Evolutionary conservation across 2,113 vertebrate species (phyloP), one percentile per base, ranked within the genome.

Genomic region (Emydura subglobosa): DNA sequence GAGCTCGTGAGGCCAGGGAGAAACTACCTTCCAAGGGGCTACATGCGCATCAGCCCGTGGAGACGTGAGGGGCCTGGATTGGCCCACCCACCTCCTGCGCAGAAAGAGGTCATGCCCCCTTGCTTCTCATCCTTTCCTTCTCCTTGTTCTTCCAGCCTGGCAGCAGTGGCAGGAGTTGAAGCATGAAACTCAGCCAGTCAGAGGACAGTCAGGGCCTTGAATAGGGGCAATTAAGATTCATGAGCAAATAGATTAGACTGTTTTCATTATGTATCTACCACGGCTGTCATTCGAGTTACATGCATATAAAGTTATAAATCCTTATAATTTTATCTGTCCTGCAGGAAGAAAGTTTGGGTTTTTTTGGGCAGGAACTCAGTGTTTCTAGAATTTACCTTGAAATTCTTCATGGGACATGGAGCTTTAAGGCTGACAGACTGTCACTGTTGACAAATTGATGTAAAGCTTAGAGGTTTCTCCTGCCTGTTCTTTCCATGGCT

Each of bases 161-260:
- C 31, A 65, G 59, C 29, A 65, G 13, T 34, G 31, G 29, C 29
- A 65, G 59, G 59, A 65, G 2, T 6, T 65, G 59, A 13, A 65
- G 59, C 59, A 65, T 29, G 14, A 65, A 31, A 65, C 13, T 65
- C 59, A 65, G 29, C 14, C 6, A 34, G 59, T 65, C 29, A 65
- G 59, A 34, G 59, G 31, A 14, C 31, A 14, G 59, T 34, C 31
- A 34, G 6, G 31, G 59, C 6, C 31, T 65, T 0, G 0, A n/a
- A 22, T 49, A 50, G 53, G 89, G 76, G 44, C 79, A 81, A 57
- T 31, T 72, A 93, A 74, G 93, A 81, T 85, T 55, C 24, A 19
- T 14, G 25, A 89, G 44, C 83, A 87, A 65, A 1, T 50, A 89
- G 34, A 27, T 25, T 78, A 44, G 22, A 21, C 55, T 91, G 19